Percentiles rank a stretch among this genome's conserved stretches.
Conservation (phyloP, 2,113 vertebrate species). For the cattle (Bos taurus) region DNA sequence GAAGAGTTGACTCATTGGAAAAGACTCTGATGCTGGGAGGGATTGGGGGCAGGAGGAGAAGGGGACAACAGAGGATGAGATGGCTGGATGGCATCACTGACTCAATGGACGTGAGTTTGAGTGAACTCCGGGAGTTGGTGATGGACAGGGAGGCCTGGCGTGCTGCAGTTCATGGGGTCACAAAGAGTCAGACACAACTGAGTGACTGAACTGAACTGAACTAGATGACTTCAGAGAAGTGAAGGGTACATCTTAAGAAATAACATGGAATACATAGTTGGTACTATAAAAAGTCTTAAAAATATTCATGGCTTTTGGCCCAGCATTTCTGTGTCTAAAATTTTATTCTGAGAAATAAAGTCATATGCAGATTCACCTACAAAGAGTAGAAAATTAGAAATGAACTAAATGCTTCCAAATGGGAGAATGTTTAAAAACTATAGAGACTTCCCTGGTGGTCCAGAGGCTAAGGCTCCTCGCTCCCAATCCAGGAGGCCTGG, state of each 20-base stretch:
- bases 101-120: no score
- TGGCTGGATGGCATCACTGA: no score
- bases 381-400: neutral
- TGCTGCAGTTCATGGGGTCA: no score
- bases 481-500: neutral
- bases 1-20: no score
- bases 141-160: no score
- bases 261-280: neutral
- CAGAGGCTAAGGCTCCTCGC: neutral
- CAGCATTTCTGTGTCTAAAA: neutral
- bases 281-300: neutral
- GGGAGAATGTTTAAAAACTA: neutral
- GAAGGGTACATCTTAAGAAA: conserved; percentile 8
- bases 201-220: no score
- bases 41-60: no score
- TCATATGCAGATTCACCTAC: neutral
- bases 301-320: neutral
- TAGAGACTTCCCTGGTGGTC: neutral
- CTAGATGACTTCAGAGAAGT: neutral
- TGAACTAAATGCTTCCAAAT: neutral
- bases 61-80: no score
- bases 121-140: no score
- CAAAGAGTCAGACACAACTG: no score
- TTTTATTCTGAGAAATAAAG: neutral
- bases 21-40: no score